Conservation (phyloP, 2,113 vertebrate genomes). For the Pachyramphus minor region DNA sequence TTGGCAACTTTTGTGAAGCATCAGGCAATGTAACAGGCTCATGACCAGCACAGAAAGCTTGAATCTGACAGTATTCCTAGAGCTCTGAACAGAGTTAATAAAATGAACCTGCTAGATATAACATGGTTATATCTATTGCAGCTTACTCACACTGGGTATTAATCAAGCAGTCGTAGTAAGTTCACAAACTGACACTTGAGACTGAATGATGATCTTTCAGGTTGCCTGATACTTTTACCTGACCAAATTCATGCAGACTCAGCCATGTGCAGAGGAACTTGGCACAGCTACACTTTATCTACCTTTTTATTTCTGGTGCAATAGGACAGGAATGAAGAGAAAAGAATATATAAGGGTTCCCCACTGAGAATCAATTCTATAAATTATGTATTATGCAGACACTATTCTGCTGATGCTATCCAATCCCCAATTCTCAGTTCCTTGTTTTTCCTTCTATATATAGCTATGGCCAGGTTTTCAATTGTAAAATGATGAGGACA, state of each 20-base stretch:
- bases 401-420: constrained; percentile 62
- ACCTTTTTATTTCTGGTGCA: constrained; percentile 48
- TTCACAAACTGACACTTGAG: not conserved
- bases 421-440: constrained; percentile 56
- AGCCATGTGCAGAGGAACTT: constrained; percentile 39
- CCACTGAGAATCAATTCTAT: constrained; percentile 61
- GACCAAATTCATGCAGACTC: constrained; percentile 44
- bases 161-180: not conserved
- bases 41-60: not conserved
- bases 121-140: not conserved
- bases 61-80: not conserved
- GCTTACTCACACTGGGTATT: not conserved
- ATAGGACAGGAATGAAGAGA: constrained; percentile 24
- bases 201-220: constrained; percentile 27
- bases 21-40: not conserved
- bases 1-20: not conserved
- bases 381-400: constrained; percentile 70
- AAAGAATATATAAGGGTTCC: constrained; percentile 41
- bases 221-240: constrained; percentile 26
- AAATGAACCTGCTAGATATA: not conserved
- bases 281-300: constrained; percentile 14
- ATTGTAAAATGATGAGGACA: constrained; percentile 6
- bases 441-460: constrained; percentile 69
- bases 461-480: constrained; percentile 58
- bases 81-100: not conserved